These are phyloP conservation scores for Lepidurus apus DNA, from an alignment of 1,140 invertebrate genomes.

Conservation along the genomic window DNA sequence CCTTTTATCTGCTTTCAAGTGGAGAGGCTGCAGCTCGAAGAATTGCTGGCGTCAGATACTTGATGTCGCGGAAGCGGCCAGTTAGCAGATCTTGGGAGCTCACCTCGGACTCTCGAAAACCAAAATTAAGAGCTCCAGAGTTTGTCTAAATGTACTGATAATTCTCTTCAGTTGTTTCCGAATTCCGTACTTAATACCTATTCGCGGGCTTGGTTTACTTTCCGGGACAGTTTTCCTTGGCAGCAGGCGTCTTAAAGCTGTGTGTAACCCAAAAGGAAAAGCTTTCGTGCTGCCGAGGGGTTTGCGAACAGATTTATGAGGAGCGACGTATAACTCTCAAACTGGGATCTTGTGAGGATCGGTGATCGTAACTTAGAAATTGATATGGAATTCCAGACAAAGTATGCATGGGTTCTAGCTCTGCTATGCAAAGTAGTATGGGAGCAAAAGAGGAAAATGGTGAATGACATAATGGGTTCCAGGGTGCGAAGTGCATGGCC, in stretches of 20 bases:
- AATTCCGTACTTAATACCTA: too few species aligned
- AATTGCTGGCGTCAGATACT: constrained; percentile 14
- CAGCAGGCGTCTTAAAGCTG: too few species aligned
- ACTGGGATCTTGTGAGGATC: not conserved
- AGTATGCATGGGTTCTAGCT: not conserved
- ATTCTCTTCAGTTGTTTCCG: too few species aligned
- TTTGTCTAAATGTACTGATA: too few species aligned
- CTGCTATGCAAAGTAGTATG: constrained; percentile 14
- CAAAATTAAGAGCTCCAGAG: too few species aligned
- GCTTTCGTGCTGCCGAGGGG: not conserved
- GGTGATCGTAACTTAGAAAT: not conserved
- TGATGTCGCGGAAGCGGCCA: constrained; percentile 7
- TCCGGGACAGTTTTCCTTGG: too few species aligned
- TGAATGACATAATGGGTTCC: constrained; percentile 15
- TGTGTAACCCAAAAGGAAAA: not conserved
- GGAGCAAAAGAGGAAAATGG: not conserved
- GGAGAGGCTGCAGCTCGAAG: not conserved
- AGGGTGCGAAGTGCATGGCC: constrained; percentile 5
- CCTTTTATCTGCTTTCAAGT: constrained; percentile 19
- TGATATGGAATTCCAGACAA: not conserved
- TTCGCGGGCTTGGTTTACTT: too few species aligned
- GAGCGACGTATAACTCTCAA: not conserved
- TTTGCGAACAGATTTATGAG: not conserved
- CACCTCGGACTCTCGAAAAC: not conserved
- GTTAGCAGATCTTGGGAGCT: not conserved